phyloP scores from a whole-genome alignment of 1,140 invertebrate species.

The Megalopta genalis region DNA sequence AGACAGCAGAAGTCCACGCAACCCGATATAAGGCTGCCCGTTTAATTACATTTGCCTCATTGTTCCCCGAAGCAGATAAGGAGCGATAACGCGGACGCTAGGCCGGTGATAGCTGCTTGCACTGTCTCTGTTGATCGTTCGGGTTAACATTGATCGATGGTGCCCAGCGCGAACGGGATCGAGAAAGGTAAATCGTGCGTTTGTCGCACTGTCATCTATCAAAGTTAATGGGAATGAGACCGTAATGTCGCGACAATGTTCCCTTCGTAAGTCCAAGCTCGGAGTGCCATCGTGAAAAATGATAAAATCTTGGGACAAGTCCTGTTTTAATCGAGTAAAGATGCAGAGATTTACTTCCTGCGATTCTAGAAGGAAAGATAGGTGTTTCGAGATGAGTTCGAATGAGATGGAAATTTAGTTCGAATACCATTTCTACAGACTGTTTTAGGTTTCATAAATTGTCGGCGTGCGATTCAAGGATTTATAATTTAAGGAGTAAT shows the following conservation, averaged over 20 bases:
- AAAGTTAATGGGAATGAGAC: background rate
- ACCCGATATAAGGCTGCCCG: constrained; percentile 4
- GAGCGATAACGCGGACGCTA: background rate
- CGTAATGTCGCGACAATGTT: background rate
- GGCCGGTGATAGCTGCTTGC: background rate
- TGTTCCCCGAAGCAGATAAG: constrained; percentile 29
- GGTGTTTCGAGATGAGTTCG: too few relatives aligned
- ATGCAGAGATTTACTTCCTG: too few relatives aligned
- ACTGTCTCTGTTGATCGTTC: background rate
- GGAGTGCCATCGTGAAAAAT: too few relatives aligned
- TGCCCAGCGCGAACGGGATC: background rate
- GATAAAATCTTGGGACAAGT: too few relatives aligned
- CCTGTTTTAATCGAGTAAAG: too few relatives aligned
- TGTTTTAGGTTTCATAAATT: too few relatives aligned
- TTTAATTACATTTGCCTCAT: constrained; percentile 35
- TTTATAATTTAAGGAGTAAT: too few relatives aligned
- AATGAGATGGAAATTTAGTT: too few relatives aligned
- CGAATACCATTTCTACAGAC: too few relatives aligned
- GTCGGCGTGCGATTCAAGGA: too few relatives aligned
- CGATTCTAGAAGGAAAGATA: too few relatives aligned
- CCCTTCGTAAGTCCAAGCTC: too few relatives aligned
- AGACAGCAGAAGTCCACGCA: constrained; percentile 5
- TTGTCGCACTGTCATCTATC: background rate
- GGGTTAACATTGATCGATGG: background rate
- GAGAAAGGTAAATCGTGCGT: background rate